phyloP scores from a whole-genome alignment of 2,888 invertebrate genomes.

The Yponomeuta cagnagella region DNA sequence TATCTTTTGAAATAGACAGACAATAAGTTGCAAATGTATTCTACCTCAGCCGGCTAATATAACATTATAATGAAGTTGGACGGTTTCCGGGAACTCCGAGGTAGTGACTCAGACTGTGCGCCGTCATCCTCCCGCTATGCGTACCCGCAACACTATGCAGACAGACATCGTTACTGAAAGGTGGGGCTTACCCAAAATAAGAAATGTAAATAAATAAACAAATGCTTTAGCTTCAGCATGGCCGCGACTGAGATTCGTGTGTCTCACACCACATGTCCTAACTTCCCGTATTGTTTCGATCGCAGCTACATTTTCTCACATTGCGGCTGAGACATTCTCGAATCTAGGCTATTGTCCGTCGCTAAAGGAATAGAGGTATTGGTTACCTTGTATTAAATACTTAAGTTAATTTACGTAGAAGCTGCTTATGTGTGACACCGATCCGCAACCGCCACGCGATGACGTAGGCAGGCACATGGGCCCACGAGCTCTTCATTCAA shows the following conservation, averaged over 20 bases:
- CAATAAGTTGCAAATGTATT: neutral
- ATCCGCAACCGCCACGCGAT: neutral
- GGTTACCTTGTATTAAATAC: neutral
- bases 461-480: neutral
- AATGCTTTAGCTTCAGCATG: no score
- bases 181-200: no score
- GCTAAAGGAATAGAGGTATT: neutral
- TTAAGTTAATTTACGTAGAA: slow-evolving; percentile 2
- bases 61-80: neutral
- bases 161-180: no score
- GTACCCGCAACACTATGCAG: slow-evolving; percentile 28
- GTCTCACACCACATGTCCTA: no score
- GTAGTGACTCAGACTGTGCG: slow-evolving; percentile 25
- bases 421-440: neutral
- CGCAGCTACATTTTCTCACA: neutral
- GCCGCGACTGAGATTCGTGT: no score
- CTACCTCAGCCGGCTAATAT: neutral
- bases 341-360: neutral
- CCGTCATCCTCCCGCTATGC: slow-evolving; percentile 52
- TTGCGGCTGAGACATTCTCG: neutral
- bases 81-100: neutral
- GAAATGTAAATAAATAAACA: no score
- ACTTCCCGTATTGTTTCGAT: neutral
- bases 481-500: neutral
- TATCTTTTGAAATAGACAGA: neutral